Evolutionary conservation across 2,888 invertebrate genomes (phyloP), one percentile per base, ranked within the genome.

Genomic region (Tortrix viridana): DNA sequence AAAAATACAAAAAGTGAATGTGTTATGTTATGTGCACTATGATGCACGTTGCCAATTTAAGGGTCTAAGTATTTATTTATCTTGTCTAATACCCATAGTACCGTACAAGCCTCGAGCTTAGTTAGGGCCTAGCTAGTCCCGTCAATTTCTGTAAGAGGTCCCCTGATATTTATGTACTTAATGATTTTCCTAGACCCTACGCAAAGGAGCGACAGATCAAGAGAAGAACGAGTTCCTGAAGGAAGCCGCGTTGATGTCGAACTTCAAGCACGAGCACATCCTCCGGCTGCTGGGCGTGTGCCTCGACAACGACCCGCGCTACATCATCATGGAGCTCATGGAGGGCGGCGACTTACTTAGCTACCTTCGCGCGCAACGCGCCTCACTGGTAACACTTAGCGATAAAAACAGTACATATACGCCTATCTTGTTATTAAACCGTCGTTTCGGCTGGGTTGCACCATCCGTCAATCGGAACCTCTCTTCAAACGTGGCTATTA

Each of bases 281-380:
- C 92, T 99, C 23, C 94, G 97, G 67, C 93, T 99, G 32, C 93
- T 99, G 7, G 99, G 99, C 0, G 98, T 99, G 5, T 99, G 98
- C 78, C 93, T 98, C 32, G 98, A 99, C 80, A 96, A 96, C 70
- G 98, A 98, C 79, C 97, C 98, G 6, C 96, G 98, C 75, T 97
- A 97, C 74, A 95, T 99, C 68, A 96, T 99, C 50, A 95, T 99
- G 94, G 99, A 99, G 83, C 93, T 99, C 18, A 99, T 99, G 99
- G 97, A 98, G 83, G 98, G 97, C 4, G 99, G 99, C 0, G 99
- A 99, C 88, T 89, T 99, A 62, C 93, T 99, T 37, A 97, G 97
- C 64, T 99, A 98, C 83, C 92, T 99, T 49, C 92, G 98, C 58
- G 94, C 95, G 5, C 97, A 97, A 71, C 93, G 98, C 60, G 95